Evolutionary conservation across 2,888 invertebrate species (phyloP).

Genomic region (Melanargia galathea): DNA sequence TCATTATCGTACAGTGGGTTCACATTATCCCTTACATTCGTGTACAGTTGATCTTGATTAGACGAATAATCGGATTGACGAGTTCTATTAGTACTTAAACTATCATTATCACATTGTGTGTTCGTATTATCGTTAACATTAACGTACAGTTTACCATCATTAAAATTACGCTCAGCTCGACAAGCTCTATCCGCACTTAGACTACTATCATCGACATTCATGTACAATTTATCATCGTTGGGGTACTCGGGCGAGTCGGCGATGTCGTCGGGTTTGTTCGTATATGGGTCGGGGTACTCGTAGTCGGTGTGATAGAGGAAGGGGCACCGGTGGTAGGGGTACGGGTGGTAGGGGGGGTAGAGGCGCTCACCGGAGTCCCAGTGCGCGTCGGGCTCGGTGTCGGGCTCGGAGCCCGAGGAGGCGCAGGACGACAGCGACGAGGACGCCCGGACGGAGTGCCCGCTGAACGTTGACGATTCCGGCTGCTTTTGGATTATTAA

Average conservation of each 20-base stretch:
- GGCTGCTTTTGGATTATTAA: slow-evolving; percentile 84
- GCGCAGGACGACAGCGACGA: slow-evolving; percentile 49
- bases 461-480: slow-evolving; percentile 64
- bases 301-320: neutral
- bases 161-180: neutral
- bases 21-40: neutral
- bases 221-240: slow-evolving; percentile 2
- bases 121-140: neutral
- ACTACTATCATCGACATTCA: neutral
- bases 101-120: neutral
- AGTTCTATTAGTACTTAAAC: neutral
- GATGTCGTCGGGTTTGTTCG: slow-evolving; percentile 4
- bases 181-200: neutral
- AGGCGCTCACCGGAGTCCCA: slow-evolving; percentile 89
- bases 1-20: neutral
- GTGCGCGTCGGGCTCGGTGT: slow-evolving; percentile 77
- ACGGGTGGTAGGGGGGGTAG: slow-evolving; percentile 9
- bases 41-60: slow-evolving; percentile 6
- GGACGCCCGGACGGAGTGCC: slow-evolving; percentile 45
- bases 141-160: slow-evolving; percentile 8
- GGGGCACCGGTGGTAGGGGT: slow-evolving; percentile 15
- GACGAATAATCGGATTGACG: neutral
- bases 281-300: neutral
- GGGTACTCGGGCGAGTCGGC: neutral
- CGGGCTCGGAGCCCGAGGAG: slow-evolving; percentile 64